Base-by-base conservation (phyloP, 2,797 vertebrate species). In the Hirundo rustica region DNA sequence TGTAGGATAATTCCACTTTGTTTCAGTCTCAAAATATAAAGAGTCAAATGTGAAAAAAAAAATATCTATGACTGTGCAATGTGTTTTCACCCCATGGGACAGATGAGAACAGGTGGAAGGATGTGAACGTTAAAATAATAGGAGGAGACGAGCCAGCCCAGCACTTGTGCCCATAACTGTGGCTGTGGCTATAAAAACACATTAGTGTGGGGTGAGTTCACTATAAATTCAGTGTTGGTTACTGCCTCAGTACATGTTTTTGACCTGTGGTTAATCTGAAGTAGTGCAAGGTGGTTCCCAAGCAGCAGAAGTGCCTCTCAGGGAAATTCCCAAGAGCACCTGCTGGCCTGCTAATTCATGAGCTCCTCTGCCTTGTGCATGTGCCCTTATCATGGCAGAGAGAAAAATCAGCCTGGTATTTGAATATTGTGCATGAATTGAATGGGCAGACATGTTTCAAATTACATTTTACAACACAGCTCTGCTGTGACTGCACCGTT, bases 161-260 rank as follows among this genome's bases (percentile, higher is more conserved):
- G 26, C 0, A 2, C 55, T 57, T 27, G 19, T 36, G 72, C 50
- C 30, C 1, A 0, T 72, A 77, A 38, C 38, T 2, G 5, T 27
- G n/a, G 27, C 65, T 86, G 65, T 65, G 86, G 71, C 51, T 73
- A 4, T 47, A 29, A 21, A 54, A 75, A 23, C 44, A 66, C 66
- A 67, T 89, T 64, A 77, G 42, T 64, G 42, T 57, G 57, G 67
- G 21, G 16, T 58, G 51, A 71, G n/a, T 66, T 85, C 11, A 64
- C 40, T 62, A 57, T 38, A 50, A 81, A 70, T 91, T 93, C 40
- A 16, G 34, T 5, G 2, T 13, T 85, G 55, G 44, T 66, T 73
- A 62, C 80, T 84, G 77, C 58, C 62, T 81, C 62, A 40, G 66
- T 32, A 36, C 67, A 19, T 18, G n/a, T n/a, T 67, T 86, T 64